Base-by-base conservation (phyloP, 1,140 invertebrate species). In the Lordiphosa mommai region DNA sequence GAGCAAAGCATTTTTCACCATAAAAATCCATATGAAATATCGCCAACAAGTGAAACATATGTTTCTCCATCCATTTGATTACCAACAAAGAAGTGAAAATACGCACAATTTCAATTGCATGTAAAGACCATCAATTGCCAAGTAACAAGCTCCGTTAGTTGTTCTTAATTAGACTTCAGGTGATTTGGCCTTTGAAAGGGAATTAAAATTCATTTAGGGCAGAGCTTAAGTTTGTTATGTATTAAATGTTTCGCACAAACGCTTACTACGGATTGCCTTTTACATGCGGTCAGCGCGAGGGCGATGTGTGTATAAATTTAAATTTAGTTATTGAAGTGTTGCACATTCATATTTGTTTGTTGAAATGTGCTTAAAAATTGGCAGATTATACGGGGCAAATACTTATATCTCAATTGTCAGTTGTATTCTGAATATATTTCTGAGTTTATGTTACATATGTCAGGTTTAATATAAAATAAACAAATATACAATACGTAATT, bases 1-100 rank as follows among this genome's bases (percentile, higher is more conserved):
- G 40, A 55, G 13, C 9, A 41, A 4, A 12, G 34, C 44, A 50
- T 58, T 52, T 67, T 71, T 67, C 37, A 61, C 38, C 23, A 50
- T 8, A 38, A 36, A 34, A 51, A 33, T 13, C 12, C 12, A 53
- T 10, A 43, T 48, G 56, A 71, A 38, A 55, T 41, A 51, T 34
- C 36, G 13, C 33, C 8, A 30, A 48, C 46, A 58, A 50, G 36
- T 30, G 30, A 27, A 47, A 34, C 10, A 27, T 52, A 29, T 36
- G 13, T 46, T 46, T 40, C 17, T 41, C 59, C 55, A 38, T 32
- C 32, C 6, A 52, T n/a, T 23, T 47, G 23, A 29, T 50, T 32
- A 30, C 14, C n/a, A n/a, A 40, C 29, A 33, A 34, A 40, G n/a
- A 38, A 20, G 16, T 46, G 32, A 13, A 10, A 40, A 47, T 13